phyloP scores from a whole-genome alignment of 2,888 invertebrate genomes.

The Tineola bisselliella region DNA sequence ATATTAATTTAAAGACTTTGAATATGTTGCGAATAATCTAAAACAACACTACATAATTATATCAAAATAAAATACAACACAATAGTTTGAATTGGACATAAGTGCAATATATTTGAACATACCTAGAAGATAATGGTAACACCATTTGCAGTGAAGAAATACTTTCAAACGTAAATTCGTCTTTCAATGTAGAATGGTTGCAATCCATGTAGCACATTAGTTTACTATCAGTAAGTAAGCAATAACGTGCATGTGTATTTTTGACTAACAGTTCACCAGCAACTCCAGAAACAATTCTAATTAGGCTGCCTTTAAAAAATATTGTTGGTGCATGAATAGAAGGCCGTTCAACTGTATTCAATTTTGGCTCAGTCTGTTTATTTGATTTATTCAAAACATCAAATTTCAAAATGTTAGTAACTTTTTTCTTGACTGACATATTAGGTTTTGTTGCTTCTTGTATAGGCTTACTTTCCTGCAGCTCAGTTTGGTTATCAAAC shows the following conservation, averaged over 20 bases:
- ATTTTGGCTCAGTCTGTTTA: slow-evolving; percentile 31
- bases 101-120: no score
- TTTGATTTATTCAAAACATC: slow-evolving; percentile 48
- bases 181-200: slow-evolving; percentile 73
- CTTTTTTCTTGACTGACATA: slow-evolving; percentile 44
- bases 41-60: no score
- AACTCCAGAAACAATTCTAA: slow-evolving; percentile 64
- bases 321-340: slow-evolving; percentile 52
- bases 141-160: slow-evolving; percentile 73
- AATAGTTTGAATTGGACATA: no score
- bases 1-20: no score
- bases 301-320: slow-evolving; percentile 71
- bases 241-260: slow-evolving; percentile 78
- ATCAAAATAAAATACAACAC: no score
- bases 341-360: slow-evolving; percentile 58
- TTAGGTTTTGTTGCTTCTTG: slow-evolving; percentile 22
- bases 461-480: neutral
- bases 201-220: slow-evolving; percentile 79
- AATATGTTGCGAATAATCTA: no score
- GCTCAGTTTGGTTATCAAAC: slow-evolving; percentile 27
- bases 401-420: slow-evolving; percentile 56
- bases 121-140: slow-evolving; percentile 62
- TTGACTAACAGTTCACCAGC: slow-evolving; percentile 78
- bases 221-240: slow-evolving; percentile 76
- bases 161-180: slow-evolving; percentile 74